Evolutionary conservation across 2,797 vertebrate genomes (phyloP).

Genomic region (Dendrocincla fuliginosa): DNA sequence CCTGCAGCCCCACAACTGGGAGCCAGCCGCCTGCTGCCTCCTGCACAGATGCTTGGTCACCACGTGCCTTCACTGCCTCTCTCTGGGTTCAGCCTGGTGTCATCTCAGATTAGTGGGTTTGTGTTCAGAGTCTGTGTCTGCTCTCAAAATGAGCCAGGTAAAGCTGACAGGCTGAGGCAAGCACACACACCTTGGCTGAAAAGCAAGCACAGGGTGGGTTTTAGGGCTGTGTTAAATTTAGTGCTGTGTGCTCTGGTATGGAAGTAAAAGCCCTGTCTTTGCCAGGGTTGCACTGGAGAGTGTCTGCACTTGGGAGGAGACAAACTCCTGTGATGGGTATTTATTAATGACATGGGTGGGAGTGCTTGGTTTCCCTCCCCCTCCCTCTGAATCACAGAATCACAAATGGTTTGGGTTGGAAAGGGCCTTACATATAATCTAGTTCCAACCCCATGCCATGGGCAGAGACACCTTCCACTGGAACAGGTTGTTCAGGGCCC

Average conservation of each 20-base stretch:
- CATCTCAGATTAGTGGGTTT: not conserved
- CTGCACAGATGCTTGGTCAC: not conserved
- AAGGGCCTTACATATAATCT: not conserved
- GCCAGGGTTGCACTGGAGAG: not conserved
- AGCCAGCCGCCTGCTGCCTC: not conserved
- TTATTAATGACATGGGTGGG: not conserved
- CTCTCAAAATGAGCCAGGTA: not conserved
- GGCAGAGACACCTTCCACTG: not conserved
- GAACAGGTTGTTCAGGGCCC: not conserved
- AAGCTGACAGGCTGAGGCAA: not conserved
- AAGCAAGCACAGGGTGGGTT: not conserved
- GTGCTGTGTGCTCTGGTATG: not conserved
- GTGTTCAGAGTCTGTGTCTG: not conserved
- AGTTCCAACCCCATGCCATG: not conserved
- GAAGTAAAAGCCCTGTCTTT: not conserved
- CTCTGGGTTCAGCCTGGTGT: not conserved
- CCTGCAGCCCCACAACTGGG: not conserved
- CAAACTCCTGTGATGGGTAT: not conserved
- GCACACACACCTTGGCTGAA: not conserved
- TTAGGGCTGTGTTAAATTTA: not conserved
- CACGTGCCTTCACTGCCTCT: rapidly evolving
- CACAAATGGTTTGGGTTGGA: not conserved
- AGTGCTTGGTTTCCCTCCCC: not conserved
- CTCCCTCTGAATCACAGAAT: not conserved
- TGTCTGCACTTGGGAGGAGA: not conserved